Evolutionary conservation across 2,888 invertebrate genomes (phyloP), one percentile per base, ranked within the genome.

Genomic region (Eubasilissa splendida): DNA sequence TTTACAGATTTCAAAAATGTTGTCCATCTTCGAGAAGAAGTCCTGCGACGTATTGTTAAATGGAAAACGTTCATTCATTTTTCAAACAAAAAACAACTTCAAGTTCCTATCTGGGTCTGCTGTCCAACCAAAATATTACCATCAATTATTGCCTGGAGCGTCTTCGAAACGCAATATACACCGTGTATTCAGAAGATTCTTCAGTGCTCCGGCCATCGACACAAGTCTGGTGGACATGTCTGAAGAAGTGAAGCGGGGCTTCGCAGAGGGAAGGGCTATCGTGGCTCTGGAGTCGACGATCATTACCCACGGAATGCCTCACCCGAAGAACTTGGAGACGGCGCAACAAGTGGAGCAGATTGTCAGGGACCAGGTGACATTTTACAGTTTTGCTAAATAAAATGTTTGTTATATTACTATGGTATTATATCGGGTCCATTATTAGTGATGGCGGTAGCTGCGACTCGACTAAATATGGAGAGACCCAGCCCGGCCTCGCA

Each of bases 281-380:
- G 97, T 99, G 22, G 98, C 99, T 2, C 90, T 99, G 84, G 99
- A 99, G 91, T 98, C 98, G 8, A 97, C 99, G 0, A 98, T 99
- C 83, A 96, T 99, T 82, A 99, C 99, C 0, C 99, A 99, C 89
- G 99, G 99, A 63, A 97, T 99, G 96, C 98, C 99, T 0, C 95
- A 93, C 88, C 99, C 99, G 0, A 91, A 95, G 76, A 99, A 99
- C 89, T 89, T 97, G 73, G 90, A 95, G 84, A 98, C 97, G 54
- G 98, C 98, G 4, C 81, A 93, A 60, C 91, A 93, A 86, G 95
- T 98, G 1, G 97, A 99, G 88, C 89, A 93, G 76, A 92, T 95
- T 82, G 93, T 99, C 33, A 92, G 94, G 85, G 86, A 91, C 83
- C 90, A 93, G 89, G 95, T 95, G 87, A 88, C n/a, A 68, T 31